phyloP scores from a whole-genome alignment of 2,797 vertebrate genomes.

The Phaenicophaeus curvirostris region DNA sequence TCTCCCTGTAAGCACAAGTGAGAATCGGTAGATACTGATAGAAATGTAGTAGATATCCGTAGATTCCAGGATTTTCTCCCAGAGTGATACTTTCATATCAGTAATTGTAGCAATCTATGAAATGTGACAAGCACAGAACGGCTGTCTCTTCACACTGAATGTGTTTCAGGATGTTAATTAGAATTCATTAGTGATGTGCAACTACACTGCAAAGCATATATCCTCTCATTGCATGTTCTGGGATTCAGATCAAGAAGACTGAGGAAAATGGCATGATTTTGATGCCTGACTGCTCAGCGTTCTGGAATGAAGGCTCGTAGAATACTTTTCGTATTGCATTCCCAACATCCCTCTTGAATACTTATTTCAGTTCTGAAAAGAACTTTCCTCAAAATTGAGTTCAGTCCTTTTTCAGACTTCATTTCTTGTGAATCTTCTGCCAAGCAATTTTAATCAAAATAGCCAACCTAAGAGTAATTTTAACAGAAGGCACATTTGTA shows the following conservation, averaged over 20 bases:
- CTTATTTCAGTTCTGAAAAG: not conserved
- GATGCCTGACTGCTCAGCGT: not conserved
- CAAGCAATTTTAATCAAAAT: conserved; percentile 33
- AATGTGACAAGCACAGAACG: not conserved
- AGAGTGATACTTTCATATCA: not conserved
- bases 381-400: conserved; percentile 1
- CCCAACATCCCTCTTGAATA: not conserved
- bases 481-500: conserved; percentile 37
- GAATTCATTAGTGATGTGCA: not conserved
- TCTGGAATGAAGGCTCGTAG: not conserved
- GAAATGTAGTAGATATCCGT: too few relatives aligned
- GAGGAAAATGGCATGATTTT: not conserved
- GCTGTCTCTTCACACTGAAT: not conserved
- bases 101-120: not conserved
- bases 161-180: not conserved
- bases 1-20: not conserved
- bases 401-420: conserved; percentile 31
- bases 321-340: not conserved
- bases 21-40: not conserved
- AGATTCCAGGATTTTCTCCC: not conserved
- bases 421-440: conserved; percentile 26
- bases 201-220: not conserved
- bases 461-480: conserved; percentile 19
- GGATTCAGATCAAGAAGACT: not conserved
- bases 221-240: accelerated